phyloP scores from a whole-genome alignment of 1,140 invertebrate species.

The Diorhabda sublineata region DNA sequence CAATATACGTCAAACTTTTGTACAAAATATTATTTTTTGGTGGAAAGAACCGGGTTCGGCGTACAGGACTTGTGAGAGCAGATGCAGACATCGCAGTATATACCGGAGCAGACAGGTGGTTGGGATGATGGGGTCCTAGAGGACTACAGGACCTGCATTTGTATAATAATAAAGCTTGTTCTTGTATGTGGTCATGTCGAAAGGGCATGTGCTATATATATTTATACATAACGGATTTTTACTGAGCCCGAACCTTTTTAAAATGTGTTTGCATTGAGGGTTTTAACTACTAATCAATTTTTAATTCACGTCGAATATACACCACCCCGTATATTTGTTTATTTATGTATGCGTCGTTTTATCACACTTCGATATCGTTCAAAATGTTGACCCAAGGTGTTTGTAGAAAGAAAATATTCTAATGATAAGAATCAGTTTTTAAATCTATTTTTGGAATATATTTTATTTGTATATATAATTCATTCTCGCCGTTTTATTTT shows the following conservation, averaged over 20 bases:
- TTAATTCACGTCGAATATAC: too few species aligned
- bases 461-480: too few species aligned
- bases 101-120: conserved; percentile 1
- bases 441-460: too few species aligned
- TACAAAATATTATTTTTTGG: background rate
- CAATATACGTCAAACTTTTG: too few species aligned
- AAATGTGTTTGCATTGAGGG: background rate
- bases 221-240: conserved; percentile 4
- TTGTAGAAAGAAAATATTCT: too few species aligned
- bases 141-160: background rate
- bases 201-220: conserved; percentile 8
- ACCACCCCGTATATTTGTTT: too few species aligned
- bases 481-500: too few species aligned
- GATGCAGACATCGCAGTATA: background rate
- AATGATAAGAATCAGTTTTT: too few species aligned
- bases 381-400: too few species aligned
- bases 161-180: background rate
- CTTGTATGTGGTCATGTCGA: conserved; percentile 10
- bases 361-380: too few species aligned
- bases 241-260: background rate
- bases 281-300: too few species aligned
- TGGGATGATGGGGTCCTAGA: conserved; percentile 1
- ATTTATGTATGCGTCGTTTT: too few species aligned
- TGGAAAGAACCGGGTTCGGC: background rate
- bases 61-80: background rate